Conservation (phyloP, 1,140 invertebrate genomes). For the Drosophila sucinea region DNA sequence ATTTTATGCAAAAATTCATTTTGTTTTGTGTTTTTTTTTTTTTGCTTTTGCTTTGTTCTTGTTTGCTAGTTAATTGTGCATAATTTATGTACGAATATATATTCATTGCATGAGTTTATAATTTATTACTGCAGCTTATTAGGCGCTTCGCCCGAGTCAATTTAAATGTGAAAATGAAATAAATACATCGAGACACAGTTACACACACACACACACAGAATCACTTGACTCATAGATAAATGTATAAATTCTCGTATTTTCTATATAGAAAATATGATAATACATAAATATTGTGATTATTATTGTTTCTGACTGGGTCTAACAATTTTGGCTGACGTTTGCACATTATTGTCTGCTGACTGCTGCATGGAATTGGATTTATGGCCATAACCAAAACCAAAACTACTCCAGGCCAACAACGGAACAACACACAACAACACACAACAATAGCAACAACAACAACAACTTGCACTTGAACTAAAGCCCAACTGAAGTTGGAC, state of each 20-base stretch:
- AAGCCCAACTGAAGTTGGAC: constrained; percentile 5
- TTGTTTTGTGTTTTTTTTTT: not conserved
- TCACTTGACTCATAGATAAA: not conserved
- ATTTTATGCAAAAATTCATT: constrained; percentile 62
- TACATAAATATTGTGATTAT: constrained; percentile 64
- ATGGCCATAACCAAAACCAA: constrained; percentile 32
- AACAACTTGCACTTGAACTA: constrained; percentile 4
- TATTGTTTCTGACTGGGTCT: constrained; percentile 42
- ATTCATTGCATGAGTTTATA: constrained; percentile 68
- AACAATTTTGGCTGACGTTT: constrained; percentile 67
- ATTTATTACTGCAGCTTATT: constrained; percentile 81
- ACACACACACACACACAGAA: not conserved
- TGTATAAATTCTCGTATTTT: not conserved
- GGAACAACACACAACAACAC: constrained; percentile 12
- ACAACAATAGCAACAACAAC: not conserved
- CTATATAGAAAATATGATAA: not conserved
- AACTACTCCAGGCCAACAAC: no score
- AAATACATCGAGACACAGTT: constrained; percentile 51
- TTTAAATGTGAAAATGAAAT: constrained; percentile 77
- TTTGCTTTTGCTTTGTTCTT: constrained; percentile 1
- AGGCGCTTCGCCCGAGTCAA: constrained; percentile 51
- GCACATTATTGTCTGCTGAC: constrained; percentile 66
- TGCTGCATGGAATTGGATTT: constrained; percentile 71
- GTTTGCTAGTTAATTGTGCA: constrained; percentile 71
- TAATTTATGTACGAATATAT: constrained; percentile 58